Conservation (phyloP, 2,797 vertebrate genomes). For the Sternarchorhynchus goeldii region DNA sequence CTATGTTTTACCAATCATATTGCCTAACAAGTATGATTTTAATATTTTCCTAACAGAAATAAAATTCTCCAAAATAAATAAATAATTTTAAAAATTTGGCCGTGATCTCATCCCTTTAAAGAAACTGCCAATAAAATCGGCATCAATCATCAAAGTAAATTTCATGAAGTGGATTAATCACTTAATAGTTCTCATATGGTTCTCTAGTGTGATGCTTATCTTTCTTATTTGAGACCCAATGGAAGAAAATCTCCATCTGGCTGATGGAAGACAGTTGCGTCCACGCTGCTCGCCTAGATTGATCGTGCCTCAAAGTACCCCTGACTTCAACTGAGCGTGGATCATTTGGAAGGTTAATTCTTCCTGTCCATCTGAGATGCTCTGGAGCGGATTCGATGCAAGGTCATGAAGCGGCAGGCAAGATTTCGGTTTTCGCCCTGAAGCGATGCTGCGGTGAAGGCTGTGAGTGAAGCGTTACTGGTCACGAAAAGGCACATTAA, state of each 20-base stretch:
- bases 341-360: constrained; percentile 45
- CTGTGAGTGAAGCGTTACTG: constrained; percentile 18
- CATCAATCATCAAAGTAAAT: constrained; percentile 9
- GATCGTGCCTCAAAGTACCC: constrained; percentile 27
- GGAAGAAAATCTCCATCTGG: constrained; percentile 1
- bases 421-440: constrained; percentile 26
- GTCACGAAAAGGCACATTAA: constrained; percentile 32
- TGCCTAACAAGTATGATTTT: constrained; percentile 5
- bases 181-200: constrained; percentile 15
- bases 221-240: constrained; percentile 1
- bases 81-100: background rate
- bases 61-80: background rate
- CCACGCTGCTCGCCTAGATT: background rate
- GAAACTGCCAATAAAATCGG: constrained; percentile 24
- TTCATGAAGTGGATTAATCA: background rate
- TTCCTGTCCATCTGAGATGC: constrained; percentile 36
- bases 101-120: constrained; percentile 6
- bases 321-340: constrained; percentile 26
- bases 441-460: constrained; percentile 9
- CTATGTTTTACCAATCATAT: constrained; percentile 3
- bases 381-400: constrained; percentile 27
- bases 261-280: constrained; percentile 12
- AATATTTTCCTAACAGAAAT: constrained; percentile 3
- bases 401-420: constrained; percentile 23
- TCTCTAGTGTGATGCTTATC: background rate